Evolutionary conservation across 2,113 vertebrate species (phyloP).

Genomic region (Trochalopteron elliotii): DNA sequence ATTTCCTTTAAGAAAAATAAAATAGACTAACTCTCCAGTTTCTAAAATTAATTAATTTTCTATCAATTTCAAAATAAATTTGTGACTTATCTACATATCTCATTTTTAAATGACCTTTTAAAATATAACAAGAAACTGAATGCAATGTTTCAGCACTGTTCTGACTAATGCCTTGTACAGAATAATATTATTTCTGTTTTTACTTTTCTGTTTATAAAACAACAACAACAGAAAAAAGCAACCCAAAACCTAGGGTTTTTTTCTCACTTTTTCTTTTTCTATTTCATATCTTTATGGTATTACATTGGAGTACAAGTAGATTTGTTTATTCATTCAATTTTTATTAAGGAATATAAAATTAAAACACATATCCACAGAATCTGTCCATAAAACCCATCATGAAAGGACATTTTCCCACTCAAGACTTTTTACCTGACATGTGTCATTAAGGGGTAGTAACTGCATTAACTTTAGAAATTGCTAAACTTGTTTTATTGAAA

Average conservation of each 20-base stretch:
- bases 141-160: neutral
- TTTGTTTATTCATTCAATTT: neutral
- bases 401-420: neutral
- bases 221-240: neutral
- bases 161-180: neutral
- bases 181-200: neutral
- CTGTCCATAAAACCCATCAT: neutral
- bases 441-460: neutral
- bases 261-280: neutral
- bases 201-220: neutral
- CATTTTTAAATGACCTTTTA: neutral
- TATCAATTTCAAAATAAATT: neutral
- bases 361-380: neutral
- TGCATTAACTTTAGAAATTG: neutral
- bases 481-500: neutral
- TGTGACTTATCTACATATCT: neutral
- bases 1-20: neutral
- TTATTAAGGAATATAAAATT: neutral
- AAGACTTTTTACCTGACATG: neutral
- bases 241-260: rapidly evolving
- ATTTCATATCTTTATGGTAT: neutral
- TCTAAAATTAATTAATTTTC: neutral
- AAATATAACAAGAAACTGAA: neutral
- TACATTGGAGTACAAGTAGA: neutral
- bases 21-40: neutral